phyloP scores from a whole-genome alignment of 2,113 vertebrate species.

The Cavia aperea region DNA sequence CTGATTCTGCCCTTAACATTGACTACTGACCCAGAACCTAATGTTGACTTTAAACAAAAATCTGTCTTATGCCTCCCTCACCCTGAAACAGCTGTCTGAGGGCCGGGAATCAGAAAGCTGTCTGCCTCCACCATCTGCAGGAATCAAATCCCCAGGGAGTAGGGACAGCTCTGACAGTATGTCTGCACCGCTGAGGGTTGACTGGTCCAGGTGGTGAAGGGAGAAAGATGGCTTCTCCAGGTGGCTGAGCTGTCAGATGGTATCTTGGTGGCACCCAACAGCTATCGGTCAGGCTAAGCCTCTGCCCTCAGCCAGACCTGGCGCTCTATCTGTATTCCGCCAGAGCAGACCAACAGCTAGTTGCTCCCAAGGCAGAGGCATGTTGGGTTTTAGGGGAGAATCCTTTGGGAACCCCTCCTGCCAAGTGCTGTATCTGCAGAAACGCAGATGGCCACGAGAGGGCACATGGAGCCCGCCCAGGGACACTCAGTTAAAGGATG shows the following conservation, averaged over 20 bases:
- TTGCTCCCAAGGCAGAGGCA: neutral
- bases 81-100: neutral
- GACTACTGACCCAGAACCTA: neutral
- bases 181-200: neutral
- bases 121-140: neutral
- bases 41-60: constrained; percentile 20
- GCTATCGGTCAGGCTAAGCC: neutral
- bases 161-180: neutral
- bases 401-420: neutral
- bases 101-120: neutral
- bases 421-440: neutral
- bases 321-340: neutral
- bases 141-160: neutral
- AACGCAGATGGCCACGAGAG: constrained; percentile 48
- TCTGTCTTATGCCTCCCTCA: neutral
- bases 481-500: neutral
- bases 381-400: neutral
- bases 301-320: neutral
- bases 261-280: neutral
- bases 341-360: neutral
- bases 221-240: neutral
- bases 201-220: neutral
- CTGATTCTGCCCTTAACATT: neutral
- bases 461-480: neutral
- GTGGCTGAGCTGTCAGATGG: neutral